These are phyloP conservation scores for Myotis myotis DNA, from an alignment of 2,797 vertebrate species.

Conservation along the genomic window DNA sequence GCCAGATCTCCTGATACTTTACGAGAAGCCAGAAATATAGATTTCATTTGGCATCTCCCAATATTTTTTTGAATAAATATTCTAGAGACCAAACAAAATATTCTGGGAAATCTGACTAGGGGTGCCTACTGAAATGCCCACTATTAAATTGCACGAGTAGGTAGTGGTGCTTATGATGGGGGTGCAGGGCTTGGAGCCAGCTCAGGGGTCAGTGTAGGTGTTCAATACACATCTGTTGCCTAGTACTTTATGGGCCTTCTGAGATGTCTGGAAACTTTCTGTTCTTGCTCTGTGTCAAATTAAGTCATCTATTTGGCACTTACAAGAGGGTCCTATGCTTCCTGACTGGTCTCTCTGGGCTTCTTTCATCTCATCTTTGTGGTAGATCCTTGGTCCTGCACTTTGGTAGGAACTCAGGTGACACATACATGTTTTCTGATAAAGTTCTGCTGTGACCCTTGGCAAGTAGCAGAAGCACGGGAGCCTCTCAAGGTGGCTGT, in stretches of 20 bases:
- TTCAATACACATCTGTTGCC: background rate
- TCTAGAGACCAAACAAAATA: background rate
- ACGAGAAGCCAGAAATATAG: background rate
- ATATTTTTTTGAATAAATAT: background rate
- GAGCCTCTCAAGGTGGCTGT: background rate
- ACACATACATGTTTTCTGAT: background rate
- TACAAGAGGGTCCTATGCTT: background rate
- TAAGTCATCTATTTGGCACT: slow-evolving; percentile 16
- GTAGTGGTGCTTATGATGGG: background rate
- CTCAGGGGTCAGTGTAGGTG: background rate
- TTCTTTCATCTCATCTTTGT: background rate
- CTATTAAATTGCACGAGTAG: background rate
- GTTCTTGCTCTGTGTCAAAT: slow-evolving; percentile 23
- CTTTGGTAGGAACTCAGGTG: background rate
- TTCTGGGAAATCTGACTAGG: background rate
- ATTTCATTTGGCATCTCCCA: background rate
- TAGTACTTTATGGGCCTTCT: slow-evolving; percentile 1
- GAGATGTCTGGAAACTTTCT: slow-evolving; percentile 39
- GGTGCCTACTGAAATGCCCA: background rate
- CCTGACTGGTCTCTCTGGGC: background rate
- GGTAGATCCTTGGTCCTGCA: background rate
- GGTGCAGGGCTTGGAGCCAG: background rate
- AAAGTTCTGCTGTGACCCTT: background rate
- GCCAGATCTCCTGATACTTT: background rate
- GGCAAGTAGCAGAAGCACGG: background rate